These are phyloP conservation scores for Galendromus occidentalis DNA, from an alignment of 1,140 invertebrate species.

Conservation along the genomic window DNA sequence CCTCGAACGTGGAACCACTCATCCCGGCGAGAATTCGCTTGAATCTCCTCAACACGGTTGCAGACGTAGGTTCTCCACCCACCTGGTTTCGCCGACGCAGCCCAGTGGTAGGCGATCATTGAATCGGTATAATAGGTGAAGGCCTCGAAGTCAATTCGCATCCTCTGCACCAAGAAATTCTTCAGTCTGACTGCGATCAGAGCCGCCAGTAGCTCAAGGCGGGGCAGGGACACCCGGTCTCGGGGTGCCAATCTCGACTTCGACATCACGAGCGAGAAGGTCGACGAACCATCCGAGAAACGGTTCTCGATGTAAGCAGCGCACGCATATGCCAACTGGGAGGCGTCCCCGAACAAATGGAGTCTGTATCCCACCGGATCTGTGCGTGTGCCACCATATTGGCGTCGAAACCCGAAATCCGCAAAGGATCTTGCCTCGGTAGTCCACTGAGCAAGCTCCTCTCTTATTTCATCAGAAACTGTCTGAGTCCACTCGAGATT, in stretches of 20 bases:
- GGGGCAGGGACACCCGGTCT: constrained; percentile 15
- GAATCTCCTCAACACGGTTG: neutral
- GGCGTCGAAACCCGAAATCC: neutral
- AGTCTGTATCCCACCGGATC: neutral
- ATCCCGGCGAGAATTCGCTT: neutral
- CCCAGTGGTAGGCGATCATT: neutral
- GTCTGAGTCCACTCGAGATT: neutral
- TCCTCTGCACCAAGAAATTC: no score
- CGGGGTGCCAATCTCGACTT: constrained; percentile 17
- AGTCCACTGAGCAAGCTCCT: neutral
- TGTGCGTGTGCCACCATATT: neutral
- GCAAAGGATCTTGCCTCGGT: neutral
- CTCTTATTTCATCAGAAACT: neutral
- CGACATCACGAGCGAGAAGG: constrained; percentile 2
- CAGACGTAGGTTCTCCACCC: neutral
- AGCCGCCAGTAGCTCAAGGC: constrained; percentile 16
- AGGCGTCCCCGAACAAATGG: neutral
- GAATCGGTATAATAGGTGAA: neutral
- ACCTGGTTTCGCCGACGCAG: neutral
- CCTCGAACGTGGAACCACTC: neutral
- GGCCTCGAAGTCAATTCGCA: neutral
- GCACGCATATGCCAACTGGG: neutral
- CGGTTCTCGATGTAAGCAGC: neutral
- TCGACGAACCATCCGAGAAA: neutral
- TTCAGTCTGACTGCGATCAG: neutral